These are phyloP conservation scores for Panzeria rudis DNA, from an alignment of 2,888 invertebrate genomes.

Conservation along the genomic window DNA sequence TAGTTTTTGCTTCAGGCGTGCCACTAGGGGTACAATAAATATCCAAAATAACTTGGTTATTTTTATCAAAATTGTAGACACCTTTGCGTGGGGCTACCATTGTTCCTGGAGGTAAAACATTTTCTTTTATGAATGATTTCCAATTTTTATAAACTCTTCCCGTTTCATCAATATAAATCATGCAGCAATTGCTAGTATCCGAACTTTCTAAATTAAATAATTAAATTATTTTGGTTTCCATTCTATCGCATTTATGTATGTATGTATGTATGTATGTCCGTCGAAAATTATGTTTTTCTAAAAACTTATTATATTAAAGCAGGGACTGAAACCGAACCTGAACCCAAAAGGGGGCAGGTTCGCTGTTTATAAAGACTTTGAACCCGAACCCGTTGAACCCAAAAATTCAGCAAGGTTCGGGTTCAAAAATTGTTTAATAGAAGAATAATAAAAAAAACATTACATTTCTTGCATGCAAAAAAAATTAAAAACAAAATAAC, in stretches of 20 bases:
- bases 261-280: too few relatives aligned
- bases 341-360: too few relatives aligned
- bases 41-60: constrained; percentile 74
- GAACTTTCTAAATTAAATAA: constrained; percentile 49
- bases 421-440: too few relatives aligned
- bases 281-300: not conserved
- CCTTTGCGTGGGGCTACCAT: constrained; percentile 84
- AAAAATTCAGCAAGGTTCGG: too few relatives aligned
- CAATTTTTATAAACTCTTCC: constrained; percentile 84
- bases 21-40: constrained; percentile 77
- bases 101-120: constrained; percentile 83
- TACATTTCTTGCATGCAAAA: too few relatives aligned
- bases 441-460: too few relatives aligned
- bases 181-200: constrained; percentile 79
- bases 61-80: constrained; percentile 76
- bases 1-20: constrained; percentile 46
- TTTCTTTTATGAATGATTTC: constrained; percentile 82
- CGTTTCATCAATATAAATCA: constrained; percentile 81
- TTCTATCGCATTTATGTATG: not conserved
- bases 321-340: too few relatives aligned
- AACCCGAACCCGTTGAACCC: too few relatives aligned
- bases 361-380: too few relatives aligned
- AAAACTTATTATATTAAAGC: too few relatives aligned
- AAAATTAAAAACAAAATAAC: too few relatives aligned
- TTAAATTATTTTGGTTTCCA: not conserved